phyloP scores from a whole-genome alignment of 1,140 invertebrate species.

The Hypothenemus hampei region DNA sequence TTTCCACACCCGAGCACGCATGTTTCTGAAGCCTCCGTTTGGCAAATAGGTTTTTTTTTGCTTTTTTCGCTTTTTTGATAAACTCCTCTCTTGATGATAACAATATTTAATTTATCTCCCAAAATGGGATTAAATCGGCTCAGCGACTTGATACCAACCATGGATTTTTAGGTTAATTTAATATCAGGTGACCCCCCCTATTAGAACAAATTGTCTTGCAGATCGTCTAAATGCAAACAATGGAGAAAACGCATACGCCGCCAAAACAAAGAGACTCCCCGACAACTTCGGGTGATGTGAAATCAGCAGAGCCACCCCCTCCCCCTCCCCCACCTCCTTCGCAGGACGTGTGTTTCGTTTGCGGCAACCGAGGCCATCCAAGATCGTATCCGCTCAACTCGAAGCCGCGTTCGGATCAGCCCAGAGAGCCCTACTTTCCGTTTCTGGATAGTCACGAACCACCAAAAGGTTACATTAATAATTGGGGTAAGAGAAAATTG shows the following conservation, averaged over 20 bases:
- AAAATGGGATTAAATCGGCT: too few relatives aligned
- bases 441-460: slow-evolving; percentile 84
- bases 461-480: slow-evolving; percentile 60
- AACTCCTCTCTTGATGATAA: too few relatives aligned
- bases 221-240: slow-evolving; percentile 20
- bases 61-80: too few relatives aligned
- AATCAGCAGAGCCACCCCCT: background rate
- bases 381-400: slow-evolving; percentile 65
- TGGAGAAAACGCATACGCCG: background rate
- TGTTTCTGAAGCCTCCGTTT: too few relatives aligned
- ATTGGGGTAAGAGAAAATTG: slow-evolving; percentile 23
- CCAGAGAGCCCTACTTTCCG: slow-evolving; percentile 78
- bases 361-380: slow-evolving; percentile 67
- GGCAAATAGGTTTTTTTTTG: too few relatives aligned
- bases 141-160: too few relatives aligned
- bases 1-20: too few relatives aligned
- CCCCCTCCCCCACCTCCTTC: slow-evolving; percentile 9
- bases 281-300: background rate
- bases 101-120: too few relatives aligned
- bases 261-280: slow-evolving; percentile 13
- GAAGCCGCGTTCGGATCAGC: slow-evolving; percentile 56
- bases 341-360: slow-evolving; percentile 72
- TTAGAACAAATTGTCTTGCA: too few relatives aligned
- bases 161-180: too few relatives aligned
- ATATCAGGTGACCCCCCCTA: too few relatives aligned